Conservation (phyloP, 2,797 vertebrate species). For the Serranus cabrilla region DNA sequence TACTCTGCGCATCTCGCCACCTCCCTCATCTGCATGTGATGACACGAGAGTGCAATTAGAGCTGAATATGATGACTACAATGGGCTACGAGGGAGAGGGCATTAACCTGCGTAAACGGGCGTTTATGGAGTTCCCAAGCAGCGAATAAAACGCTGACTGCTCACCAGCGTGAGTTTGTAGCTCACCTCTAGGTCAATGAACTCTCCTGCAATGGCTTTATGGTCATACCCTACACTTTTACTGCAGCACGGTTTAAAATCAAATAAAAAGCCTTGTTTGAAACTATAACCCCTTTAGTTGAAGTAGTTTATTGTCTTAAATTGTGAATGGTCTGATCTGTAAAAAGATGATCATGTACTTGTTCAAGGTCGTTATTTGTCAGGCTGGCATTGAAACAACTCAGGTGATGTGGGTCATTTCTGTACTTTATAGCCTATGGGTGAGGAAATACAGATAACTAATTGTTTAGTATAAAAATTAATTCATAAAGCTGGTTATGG, state of each 20-base stretch:
- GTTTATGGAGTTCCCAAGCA: constrained; percentile 70
- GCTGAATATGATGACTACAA: constrained; percentile 66
- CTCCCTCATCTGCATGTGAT: constrained; percentile 68
- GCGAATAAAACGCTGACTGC: constrained; percentile 73
- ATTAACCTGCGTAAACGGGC: constrained; percentile 65
- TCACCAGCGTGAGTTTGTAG: constrained; percentile 57
- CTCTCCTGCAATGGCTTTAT: constrained; percentile 60
- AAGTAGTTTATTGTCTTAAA: constrained; percentile 38
- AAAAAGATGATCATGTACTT: constrained; percentile 28
- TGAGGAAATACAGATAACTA: constrained; percentile 1
- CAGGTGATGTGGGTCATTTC: constrained; percentile 18
- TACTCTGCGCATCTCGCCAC: constrained; percentile 54
- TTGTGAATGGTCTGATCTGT: constrained; percentile 27
- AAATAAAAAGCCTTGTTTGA: constrained; percentile 61
- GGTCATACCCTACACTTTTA: constrained; percentile 60
- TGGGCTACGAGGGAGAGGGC: constrained; percentile 44
- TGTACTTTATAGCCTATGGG: neutral
- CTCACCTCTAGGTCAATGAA: constrained; percentile 81
- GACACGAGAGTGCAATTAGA: constrained; percentile 67
- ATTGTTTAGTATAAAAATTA: constrained; percentile 11
- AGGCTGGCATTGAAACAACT: neutral
- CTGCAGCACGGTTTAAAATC: constrained; percentile 40
- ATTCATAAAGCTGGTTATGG: neutral
- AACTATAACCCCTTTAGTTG: constrained; percentile 23
- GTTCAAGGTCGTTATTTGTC: constrained; percentile 42